Evolutionary conservation across 1,140 invertebrate species (phyloP).

Genomic region (Nilaparvata lugens): DNA sequence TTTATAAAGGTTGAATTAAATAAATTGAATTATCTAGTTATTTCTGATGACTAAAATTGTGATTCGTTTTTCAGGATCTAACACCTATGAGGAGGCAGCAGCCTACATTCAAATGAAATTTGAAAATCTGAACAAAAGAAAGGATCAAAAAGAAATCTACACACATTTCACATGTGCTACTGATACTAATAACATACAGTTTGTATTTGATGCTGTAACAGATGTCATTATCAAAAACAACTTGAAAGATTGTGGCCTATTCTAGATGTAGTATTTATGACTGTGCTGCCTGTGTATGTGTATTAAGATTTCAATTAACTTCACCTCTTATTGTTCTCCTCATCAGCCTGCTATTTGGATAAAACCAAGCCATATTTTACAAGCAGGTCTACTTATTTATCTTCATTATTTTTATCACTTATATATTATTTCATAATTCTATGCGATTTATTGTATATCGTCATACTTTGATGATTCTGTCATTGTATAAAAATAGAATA

Average conservation of each 20-base stretch:
- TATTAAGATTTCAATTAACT: no score
- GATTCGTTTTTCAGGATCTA: slow-evolving; percentile 51
- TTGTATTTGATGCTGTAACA: slow-evolving; percentile 86
- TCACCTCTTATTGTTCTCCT: no score
- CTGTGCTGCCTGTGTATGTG: neutral
- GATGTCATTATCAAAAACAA: slow-evolving; percentile 92
- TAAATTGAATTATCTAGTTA: no score
- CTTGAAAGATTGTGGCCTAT: slow-evolving; percentile 83
- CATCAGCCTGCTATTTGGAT: no score
- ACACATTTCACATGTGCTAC: slow-evolving; percentile 89
- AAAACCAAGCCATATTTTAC: no score
- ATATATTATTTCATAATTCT: no score
- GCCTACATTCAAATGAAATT: slow-evolving; percentile 85
- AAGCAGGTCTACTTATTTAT: no score
- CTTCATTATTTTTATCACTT: no score
- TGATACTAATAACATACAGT: slow-evolving; percentile 84
- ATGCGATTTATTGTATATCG: no score
- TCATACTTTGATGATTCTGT: no score
- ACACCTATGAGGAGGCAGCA: slow-evolving; percentile 78
- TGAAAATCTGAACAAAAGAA: slow-evolving; percentile 76
- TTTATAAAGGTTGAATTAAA: no score
- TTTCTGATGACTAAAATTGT: slow-evolving; percentile 5
- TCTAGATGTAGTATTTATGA: slow-evolving; percentile 36
- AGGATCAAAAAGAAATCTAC: slow-evolving; percentile 84
- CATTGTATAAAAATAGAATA: no score